These are phyloP conservation scores for Pandemis heparana DNA, from an alignment of 2,888 invertebrate genomes.

Conservation along the genomic window DNA sequence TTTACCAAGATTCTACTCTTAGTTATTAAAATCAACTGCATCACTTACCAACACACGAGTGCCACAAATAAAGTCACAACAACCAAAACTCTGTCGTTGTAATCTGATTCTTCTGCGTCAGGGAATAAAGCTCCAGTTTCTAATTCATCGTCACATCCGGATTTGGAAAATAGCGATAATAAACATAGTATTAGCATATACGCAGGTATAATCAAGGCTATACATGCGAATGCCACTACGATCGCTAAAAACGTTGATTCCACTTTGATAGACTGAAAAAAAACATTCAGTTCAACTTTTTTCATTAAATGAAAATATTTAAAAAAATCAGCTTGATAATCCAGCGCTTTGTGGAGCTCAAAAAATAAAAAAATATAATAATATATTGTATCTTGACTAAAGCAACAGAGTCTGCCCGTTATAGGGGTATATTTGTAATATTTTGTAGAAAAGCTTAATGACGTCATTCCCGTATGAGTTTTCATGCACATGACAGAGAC, in stretches of 20 bases:
- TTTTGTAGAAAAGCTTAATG: no score
- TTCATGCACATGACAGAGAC: no score
- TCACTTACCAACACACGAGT: constrained; percentile 76
- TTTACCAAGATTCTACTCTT: background rate
- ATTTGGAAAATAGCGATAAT: constrained; percentile 78
- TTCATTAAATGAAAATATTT: no score
- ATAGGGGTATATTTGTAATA: no score
- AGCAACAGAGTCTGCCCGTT: no score
- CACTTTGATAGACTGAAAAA: constrained; percentile 88
- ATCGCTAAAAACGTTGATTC: constrained; percentile 89
- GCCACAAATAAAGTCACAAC: constrained; percentile 72
- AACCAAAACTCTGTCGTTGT: constrained; percentile 72
- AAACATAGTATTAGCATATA: constrained; percentile 82
- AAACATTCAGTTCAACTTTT: constrained; percentile 12
- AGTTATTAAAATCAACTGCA: background rate
- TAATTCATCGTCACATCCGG: constrained; percentile 69
- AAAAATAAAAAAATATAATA: no score
- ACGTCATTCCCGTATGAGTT: no score
- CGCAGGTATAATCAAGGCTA: constrained; percentile 88
- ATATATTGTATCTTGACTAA: no score
- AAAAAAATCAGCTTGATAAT: no score
- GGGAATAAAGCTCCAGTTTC: constrained; percentile 78
- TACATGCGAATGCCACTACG: constrained; percentile 86
- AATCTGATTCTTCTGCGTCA: constrained; percentile 68
- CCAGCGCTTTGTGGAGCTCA: no score